A percentile compares a stretch with the other conserved stretches of the same genome.
Evolutionary conservation across 2,113 vertebrate genomes (phyloP).

Genomic region (Oreochromis niloticus): DNA sequence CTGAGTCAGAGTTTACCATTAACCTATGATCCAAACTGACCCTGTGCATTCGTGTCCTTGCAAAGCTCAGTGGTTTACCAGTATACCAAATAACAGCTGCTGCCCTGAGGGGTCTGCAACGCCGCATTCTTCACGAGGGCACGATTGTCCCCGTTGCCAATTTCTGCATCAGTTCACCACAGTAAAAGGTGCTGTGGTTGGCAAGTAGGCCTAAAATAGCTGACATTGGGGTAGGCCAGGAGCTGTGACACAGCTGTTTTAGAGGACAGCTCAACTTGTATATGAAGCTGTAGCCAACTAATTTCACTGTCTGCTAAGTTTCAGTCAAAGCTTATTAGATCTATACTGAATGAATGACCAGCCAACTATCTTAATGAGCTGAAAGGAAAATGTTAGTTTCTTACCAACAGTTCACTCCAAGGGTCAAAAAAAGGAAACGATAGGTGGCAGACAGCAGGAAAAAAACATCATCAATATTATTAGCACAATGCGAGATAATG

Average conservation of each 20-base stretch:
- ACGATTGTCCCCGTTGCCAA: constrained; percentile 25
- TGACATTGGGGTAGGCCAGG: constrained; percentile 43
- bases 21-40: constrained; percentile 46
- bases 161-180: constrained; percentile 54
- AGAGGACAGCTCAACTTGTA: constrained; percentile 51
- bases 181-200: constrained; percentile 49
- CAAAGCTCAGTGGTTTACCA: constrained; percentile 6
- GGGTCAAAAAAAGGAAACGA: neutral
- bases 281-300: constrained; percentile 48
- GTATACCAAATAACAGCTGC: constrained; percentile 56
- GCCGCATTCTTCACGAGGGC: constrained; percentile 49
- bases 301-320: constrained; percentile 67
- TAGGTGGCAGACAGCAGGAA: neutral
- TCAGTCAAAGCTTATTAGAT: constrained; percentile 56
- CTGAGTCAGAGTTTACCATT: constrained; percentile 54
- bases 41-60: constrained; percentile 33
- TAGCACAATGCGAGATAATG: neutral
- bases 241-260: constrained; percentile 68
- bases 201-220: constrained; percentile 61
- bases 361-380: constrained; percentile 36
- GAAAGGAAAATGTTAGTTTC: constrained; percentile 20
- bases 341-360: constrained; percentile 14
- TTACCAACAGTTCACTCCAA: neutral
- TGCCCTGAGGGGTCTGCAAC: constrained; percentile 37
- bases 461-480: neutral